A percentile compares a stretch with the other conserved stretches of the same genome.
phyloP scores from a whole-genome alignment of 2,888 invertebrate genomes.

The Polyploca ridens region DNA sequence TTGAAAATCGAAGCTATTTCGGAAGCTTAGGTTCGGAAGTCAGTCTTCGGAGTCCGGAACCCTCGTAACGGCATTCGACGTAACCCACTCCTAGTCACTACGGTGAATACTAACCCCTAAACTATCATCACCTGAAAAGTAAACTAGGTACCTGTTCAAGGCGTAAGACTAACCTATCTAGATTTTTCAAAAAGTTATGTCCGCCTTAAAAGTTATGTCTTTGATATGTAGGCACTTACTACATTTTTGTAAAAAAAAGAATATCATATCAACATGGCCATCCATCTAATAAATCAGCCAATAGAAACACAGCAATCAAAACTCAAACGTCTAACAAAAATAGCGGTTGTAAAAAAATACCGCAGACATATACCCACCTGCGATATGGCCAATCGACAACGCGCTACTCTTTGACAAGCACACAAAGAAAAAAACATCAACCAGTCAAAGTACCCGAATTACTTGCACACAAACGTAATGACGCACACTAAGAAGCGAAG shows the following conservation, averaged over 20 bases:
- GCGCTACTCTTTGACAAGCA: slow-evolving; percentile 50
- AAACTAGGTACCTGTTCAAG: too few relatives aligned
- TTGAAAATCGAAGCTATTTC: too few relatives aligned
- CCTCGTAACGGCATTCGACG: too few relatives aligned
- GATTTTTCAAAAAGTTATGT: too few relatives aligned
- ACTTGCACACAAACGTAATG: slow-evolving; percentile 58
- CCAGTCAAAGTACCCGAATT: slow-evolving; percentile 70
- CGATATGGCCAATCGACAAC: slow-evolving; percentile 21
- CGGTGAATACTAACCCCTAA: too few relatives aligned
- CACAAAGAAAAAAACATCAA: slow-evolving; percentile 46
- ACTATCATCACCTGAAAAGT: too few relatives aligned
- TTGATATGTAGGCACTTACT: too few relatives aligned
- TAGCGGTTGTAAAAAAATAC: slow-evolving; percentile 7
- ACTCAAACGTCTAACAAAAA: slow-evolving; percentile 6
- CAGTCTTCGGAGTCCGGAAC: too few relatives aligned
- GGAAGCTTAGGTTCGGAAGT: too few relatives aligned
- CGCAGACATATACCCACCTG: slow-evolving; percentile 5
- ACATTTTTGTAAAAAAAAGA: background rate
- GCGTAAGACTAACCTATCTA: too few relatives aligned
- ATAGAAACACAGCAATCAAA: background rate
- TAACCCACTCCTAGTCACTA: too few relatives aligned
- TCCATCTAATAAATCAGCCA: background rate
- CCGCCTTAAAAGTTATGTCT: too few relatives aligned
- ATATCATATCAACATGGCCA: background rate
- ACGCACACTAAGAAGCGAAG: slow-evolving; percentile 29